These are phyloP conservation scores for Phallusia fumigata DNA, from an alignment of 23 tunicate genomes.

Conservation along the genomic window DNA sequence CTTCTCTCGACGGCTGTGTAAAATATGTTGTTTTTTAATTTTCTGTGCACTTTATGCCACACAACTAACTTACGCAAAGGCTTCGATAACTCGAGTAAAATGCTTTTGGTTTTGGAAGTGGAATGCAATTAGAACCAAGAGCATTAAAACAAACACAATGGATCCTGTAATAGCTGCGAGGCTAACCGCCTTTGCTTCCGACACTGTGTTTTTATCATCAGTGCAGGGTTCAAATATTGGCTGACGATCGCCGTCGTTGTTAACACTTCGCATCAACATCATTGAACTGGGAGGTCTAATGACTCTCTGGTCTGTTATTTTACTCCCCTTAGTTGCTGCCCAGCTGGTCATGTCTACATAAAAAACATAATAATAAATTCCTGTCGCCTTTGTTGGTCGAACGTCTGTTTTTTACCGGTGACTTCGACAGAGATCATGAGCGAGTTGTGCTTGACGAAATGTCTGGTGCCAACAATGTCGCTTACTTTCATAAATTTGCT, in stretches of 20 bases:
- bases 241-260: neutral
- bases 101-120: conserved; percentile 5
- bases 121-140: neutral
- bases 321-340: neutral
- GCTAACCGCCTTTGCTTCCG: neutral
- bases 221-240: neutral
- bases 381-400: no score
- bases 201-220: neutral
- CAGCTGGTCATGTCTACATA: neutral
- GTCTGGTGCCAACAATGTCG: conserved; percentile 51
- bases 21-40: no score
- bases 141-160: neutral
- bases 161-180: neutral
- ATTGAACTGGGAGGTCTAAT: neutral
- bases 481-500: conserved; percentile 57
- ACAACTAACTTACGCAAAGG: neutral
- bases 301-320: neutral
- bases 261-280: neutral
- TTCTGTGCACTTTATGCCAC: no score
- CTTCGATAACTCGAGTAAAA: neutral
- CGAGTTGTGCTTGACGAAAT: conserved; percentile 60
- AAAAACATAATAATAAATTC: neutral
- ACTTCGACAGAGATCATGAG: conserved; percentile 67
- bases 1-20: neutral
- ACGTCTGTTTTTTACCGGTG: conserved; percentile 24